Percentiles rank a stretch among this genome's conserved stretches.
phyloP scores from a whole-genome alignment of 1,140 invertebrate species.

The Sesamia nonagrioides region DNA sequence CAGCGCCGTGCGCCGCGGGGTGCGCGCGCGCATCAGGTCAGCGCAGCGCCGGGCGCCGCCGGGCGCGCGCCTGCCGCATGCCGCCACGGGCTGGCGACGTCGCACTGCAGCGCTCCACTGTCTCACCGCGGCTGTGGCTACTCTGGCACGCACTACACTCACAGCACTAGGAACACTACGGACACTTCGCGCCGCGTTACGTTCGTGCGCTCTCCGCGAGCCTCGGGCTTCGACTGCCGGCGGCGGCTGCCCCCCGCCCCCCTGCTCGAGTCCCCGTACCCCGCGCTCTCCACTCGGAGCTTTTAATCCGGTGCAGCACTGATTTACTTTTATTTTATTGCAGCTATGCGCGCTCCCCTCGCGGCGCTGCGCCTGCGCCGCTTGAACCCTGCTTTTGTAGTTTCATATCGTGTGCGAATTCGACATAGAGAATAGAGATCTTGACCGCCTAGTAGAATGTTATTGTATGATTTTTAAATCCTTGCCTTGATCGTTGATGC shows the following conservation, averaged over 20 bases:
- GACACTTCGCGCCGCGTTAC: constrained; percentile 41
- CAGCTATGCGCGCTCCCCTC: constrained; percentile 47
- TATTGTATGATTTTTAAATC: not conserved
- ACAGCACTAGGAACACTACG: constrained; percentile 40
- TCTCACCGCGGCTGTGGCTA: constrained; percentile 25
- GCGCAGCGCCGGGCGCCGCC: constrained; percentile 71
- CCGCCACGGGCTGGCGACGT: constrained; percentile 52
- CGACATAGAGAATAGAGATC: not conserved
- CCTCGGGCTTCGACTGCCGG: constrained; percentile 68
- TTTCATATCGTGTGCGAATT: not conserved
- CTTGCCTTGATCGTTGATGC: not conserved
- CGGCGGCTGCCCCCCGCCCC: constrained; percentile 61
- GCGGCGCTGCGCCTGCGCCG: constrained; percentile 25
- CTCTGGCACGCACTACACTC: constrained; percentile 49
- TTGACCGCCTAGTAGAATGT: not conserved
- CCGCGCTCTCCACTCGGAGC: constrained; percentile 52
- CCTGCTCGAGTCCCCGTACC: constrained; percentile 29
- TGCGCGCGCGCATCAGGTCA: constrained; percentile 73
- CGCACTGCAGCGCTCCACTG: constrained; percentile 39
- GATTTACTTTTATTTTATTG: constrained; percentile 63
- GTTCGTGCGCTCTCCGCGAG: constrained; percentile 67
- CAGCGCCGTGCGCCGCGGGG: constrained; percentile 73
- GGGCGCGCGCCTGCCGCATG: constrained; percentile 69
- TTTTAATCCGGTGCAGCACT: constrained; percentile 59
- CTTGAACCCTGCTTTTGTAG: not conserved